Evolutionary conservation across 2,113 vertebrate genomes (phyloP), one percentile per base, ranked within the genome.

Genomic region (Lethenteron camtschaticum): DNA sequence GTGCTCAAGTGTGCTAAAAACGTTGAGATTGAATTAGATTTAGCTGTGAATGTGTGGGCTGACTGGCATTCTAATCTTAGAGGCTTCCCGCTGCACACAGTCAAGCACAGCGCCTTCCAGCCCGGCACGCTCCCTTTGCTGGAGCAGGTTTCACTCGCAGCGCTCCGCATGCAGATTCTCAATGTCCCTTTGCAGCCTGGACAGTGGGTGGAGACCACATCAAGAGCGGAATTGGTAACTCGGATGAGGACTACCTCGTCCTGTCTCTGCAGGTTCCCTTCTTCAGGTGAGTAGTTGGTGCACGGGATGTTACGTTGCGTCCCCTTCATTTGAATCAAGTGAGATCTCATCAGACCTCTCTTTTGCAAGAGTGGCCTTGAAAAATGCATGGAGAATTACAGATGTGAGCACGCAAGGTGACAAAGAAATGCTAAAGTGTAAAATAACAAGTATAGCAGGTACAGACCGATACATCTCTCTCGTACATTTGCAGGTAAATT

Each of bases 241-340:
- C 92, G 0, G 94, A 96, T 77, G 94, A 96, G 70, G 94, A 99
- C 76, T 99, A 95, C 75, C 86, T 97, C 72, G 92, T 99, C 72
- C 79, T 99, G 76, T 96, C 86, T 73, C 81, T 99, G 70, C 85
- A 87, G n/a, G 78, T 95, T 56, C 87, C 88, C 1, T 90, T 91
- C 75, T 99, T 97, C 79, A 95, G 87, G 94, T 99, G 79, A 85
- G 87, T 66, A 66, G n/a, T 9, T 66, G n/a, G n/a, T 16, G 24
- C 9, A 16, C 63, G 8, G 8, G n/a, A 11, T 66, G 10, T 16
- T 16, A 66, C 63, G n/a, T n/a, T 16, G 63, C 11, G 24, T 9
- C 63, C 9, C 63, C 24, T n/a, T 16, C n/a, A 11, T 16, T 16
- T 66, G 24, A 66, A 16, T 11, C 3, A 9, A 66, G 24, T 16